phyloP scores from a whole-genome alignment of 1,140 invertebrate genomes.

The Zophobas morio region DNA sequence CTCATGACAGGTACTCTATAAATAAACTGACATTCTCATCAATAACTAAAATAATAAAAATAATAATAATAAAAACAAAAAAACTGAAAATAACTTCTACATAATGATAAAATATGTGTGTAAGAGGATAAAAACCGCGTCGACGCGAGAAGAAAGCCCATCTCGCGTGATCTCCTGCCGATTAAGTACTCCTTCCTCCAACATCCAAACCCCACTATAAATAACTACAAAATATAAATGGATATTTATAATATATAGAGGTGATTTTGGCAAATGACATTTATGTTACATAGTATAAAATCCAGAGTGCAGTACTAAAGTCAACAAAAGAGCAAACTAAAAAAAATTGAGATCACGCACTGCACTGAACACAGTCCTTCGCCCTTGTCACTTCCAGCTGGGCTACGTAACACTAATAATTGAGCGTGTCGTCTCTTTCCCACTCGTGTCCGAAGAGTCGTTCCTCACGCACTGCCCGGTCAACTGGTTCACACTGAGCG shows the following conservation, averaged over 20 bases:
- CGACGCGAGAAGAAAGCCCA: no score
- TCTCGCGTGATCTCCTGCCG: no score
- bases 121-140: no score
- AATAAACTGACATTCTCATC: no score
- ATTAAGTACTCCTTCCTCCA: constrained; percentile 38
- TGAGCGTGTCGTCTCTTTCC: constrained; percentile 70
- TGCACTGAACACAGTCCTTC: constrained; percentile 49
- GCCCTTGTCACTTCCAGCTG: constrained; percentile 15
- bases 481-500: constrained; percentile 89
- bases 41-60: no score
- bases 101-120: no score
- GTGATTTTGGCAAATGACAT: constrained; percentile 69
- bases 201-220: constrained; percentile 54
- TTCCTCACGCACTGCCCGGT: constrained; percentile 81
- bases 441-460: constrained; percentile 66
- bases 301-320: constrained; percentile 55
- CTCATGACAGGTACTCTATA: no score
- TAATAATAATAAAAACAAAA: no score
- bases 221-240: constrained; percentile 59
- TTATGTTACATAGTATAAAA: constrained; percentile 68
- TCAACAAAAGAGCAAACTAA: constrained; percentile 37
- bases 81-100: no score
- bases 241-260: constrained; percentile 59
- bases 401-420: constrained; percentile 76
- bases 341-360: constrained; percentile 60